A percentile compares a stretch with the other conserved stretches of the same genome.
Evolutionary conservation across 2,113 vertebrate genomes (phyloP).

Genomic region (Phoenicopterus ruber): DNA sequence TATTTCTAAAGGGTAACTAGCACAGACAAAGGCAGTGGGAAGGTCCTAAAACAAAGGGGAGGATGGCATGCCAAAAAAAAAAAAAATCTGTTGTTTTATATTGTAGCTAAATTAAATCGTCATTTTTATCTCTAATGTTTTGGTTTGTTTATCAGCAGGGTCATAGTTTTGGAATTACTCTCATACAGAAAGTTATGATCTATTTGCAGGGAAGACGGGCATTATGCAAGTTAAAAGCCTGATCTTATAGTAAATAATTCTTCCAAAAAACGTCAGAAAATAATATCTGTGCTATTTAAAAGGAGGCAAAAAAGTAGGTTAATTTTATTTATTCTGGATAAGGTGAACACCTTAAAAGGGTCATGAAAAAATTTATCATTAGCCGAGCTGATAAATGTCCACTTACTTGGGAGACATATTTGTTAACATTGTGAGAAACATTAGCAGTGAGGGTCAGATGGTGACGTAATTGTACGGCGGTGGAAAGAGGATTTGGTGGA

Average conservation of each 20-base stretch:
- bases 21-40: not conserved
- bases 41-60: not conserved
- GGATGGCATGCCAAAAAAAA: not conserved
- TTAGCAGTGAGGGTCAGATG: not conserved
- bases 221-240: constrained; percentile 43
- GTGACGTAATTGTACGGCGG: not conserved
- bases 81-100: not conserved
- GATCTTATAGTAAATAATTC: constrained; percentile 43
- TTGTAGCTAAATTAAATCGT: not conserved
- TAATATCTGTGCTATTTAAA: constrained; percentile 44
- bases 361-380: constrained; percentile 38
- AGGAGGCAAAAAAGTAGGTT: not conserved
- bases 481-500: not conserved
- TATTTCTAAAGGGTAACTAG: not conserved
- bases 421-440: not conserved
- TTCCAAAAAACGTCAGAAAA: constrained; percentile 28
- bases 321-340: constrained; percentile 51
- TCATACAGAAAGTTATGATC: constrained; percentile 48
- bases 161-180: constrained; percentile 17
- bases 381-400: not conserved
- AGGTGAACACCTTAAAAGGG: constrained; percentile 44
- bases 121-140: not conserved
- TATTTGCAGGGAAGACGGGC: constrained; percentile 14
- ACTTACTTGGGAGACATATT: not conserved
- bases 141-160: not conserved